These are phyloP conservation scores for Apocheima hispidaria DNA, from an alignment of 2,888 invertebrate genomes.

Conservation along the genomic window DNA sequence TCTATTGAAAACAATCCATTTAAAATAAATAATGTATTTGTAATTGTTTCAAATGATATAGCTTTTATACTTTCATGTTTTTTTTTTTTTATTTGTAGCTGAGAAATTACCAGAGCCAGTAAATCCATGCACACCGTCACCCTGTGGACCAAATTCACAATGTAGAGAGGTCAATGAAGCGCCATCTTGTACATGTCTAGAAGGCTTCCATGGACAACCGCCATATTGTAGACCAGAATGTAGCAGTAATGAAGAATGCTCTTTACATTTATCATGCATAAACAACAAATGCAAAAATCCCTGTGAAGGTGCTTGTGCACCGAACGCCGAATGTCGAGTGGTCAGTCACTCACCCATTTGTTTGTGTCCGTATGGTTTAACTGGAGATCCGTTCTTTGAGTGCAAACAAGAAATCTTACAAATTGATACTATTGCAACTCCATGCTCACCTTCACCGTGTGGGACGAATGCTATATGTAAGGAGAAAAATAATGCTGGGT, in stretches of 20 bases:
- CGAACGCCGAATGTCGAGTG: conserved; percentile 91
- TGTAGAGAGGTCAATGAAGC: conserved; percentile 89
- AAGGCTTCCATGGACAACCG: conserved; percentile 89
- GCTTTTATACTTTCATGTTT: too few species aligned
- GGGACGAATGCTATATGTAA: conserved; percentile 88
- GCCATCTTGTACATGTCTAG: conserved; percentile 91
- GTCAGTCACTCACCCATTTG: conserved; percentile 92
- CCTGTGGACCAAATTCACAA: conserved; percentile 92
- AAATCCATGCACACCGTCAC: conserved; percentile 91
- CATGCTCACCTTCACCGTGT: conserved; percentile 88
- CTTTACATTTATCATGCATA: conserved; percentile 89
- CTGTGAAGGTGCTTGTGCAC: conserved; percentile 90
- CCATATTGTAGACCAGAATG: conserved; percentile 94
- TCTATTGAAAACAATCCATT: too few species aligned
- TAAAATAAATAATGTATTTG: too few species aligned
- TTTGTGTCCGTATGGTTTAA: conserved; percentile 88
- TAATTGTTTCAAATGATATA: too few species aligned
- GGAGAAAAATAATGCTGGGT: conserved; percentile 86
- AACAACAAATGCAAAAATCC: conserved; percentile 92
- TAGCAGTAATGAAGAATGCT: conserved; percentile 91
- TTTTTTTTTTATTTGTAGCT: conserved; percentile 70
- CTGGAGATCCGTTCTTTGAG: conserved; percentile 91
- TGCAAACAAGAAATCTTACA: conserved; percentile 79
- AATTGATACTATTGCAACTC: conserved; percentile 73
- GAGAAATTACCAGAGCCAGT: conserved; percentile 78